Percentiles rank a stretch among this genome's conserved stretches.
Conservation (phyloP, 92 coral and sea anemone genomes). For the Zoanthus solanderi region DNA sequence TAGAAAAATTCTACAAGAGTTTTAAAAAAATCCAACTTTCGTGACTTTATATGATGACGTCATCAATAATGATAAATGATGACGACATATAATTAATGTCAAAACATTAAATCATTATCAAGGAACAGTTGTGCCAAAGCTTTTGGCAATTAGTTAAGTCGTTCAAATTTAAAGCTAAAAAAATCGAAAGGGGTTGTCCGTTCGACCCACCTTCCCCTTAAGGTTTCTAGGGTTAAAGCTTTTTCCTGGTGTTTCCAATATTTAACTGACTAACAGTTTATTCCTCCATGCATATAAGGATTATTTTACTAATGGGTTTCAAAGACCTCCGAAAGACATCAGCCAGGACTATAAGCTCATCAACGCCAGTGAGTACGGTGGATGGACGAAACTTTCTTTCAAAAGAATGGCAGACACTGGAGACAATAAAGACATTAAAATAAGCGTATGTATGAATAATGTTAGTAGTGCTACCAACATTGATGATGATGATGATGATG, state of each 20-base stretch:
- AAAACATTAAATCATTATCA: too few species aligned
- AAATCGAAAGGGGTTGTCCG: too few species aligned
- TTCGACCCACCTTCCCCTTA: neutral
- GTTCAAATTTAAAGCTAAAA: too few species aligned
- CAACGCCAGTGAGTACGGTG: conserved; percentile 16
- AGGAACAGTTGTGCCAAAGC: too few species aligned
- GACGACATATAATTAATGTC: too few species aligned
- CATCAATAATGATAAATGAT: too few species aligned
- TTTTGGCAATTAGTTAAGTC: too few species aligned
- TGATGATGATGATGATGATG: too few species aligned
- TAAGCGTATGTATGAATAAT: conserved; percentile 8
- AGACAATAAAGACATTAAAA: neutral
- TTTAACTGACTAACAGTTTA: neutral
- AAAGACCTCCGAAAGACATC: neutral
- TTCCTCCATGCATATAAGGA: neutral
- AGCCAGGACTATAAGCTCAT: conserved; percentile 31
- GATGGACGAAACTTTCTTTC: conserved; percentile 21
- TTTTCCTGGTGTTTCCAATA: neutral
- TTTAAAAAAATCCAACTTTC: too few species aligned
- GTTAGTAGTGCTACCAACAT: too few species aligned
- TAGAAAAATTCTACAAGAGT: too few species aligned
- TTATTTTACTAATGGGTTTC: neutral
- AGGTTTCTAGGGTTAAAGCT: neutral
- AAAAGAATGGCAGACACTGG: conserved; percentile 25
- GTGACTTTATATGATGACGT: too few species aligned